Evolutionary conservation across 2,797 vertebrate species (phyloP), one percentile per base, ranked within the genome.

Genomic region (Sebastes trivittatus): DNA sequence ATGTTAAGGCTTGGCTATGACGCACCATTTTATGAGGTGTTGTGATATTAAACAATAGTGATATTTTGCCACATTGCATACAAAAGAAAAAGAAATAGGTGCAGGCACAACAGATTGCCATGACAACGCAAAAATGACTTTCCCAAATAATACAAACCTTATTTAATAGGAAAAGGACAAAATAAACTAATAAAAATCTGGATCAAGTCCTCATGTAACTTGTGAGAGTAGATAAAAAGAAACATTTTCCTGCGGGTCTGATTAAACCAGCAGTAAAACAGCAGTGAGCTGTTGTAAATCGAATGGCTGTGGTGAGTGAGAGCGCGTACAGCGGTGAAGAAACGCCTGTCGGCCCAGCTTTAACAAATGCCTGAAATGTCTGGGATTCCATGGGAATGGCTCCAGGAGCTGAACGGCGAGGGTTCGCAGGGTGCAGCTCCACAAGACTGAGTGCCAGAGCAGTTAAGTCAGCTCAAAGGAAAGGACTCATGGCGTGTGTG

Each of bases 351-450:
- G 76, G 91, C 87, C 86, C 92, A 85, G 94, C 92, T 95, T 94
- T 92, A 90, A 89, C 90, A 72, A 83, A 95, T 91, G 86, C 92
- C 91, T 94, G 74, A 90, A 91, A 96, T 95, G 91, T 94, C 93
- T 95, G 91, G 89, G 92, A 96, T 95, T 96, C 94, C 94, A 93
- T 85, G 88, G 92, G 89, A 94, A 93, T 81, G 88, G 91, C 87
- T 93, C 91, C 90, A 91, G 90, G 86, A 91, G 90, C 86, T 82
- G 88, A 86, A 78, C 81, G 75, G 71, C 69, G 52, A 89, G 91
- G 77, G 93, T 92, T 95, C 88, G 84, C 84, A 87, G 92, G 91
- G 93, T 91, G 92, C 93, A 92, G 90, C 84, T 85, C 81, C 74
- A 86, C 78, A 80, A 87, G 82, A 84, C 91, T 49, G 81, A 93